phyloP scores from a whole-genome alignment of 1,140 invertebrate genomes.

The Helicoverpa armigera region DNA sequence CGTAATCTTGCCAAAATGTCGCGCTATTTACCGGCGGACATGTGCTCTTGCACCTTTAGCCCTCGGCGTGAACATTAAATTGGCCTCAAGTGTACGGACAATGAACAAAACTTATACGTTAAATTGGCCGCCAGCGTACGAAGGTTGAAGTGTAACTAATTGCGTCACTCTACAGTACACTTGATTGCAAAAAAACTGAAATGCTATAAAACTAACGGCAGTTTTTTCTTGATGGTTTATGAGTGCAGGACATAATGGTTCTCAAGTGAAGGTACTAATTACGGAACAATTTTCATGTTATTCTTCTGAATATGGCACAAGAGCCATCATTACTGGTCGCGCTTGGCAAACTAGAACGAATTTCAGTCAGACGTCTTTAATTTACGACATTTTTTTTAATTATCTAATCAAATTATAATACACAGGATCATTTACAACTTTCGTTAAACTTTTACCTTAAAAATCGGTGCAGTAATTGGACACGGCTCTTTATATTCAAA shows the following conservation, averaged over 20 bases:
- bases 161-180: constrained; percentile 42
- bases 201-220: constrained; percentile 40
- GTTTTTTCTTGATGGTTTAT: constrained; percentile 26
- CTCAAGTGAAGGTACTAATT: constrained; percentile 25
- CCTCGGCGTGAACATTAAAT: constrained; percentile 19
- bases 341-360: constrained; percentile 12
- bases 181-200: constrained; percentile 43
- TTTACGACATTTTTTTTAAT: not conserved
- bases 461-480: too few species aligned
- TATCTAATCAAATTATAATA: not conserved
- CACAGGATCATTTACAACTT: too few species aligned
- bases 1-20: constrained; percentile 36
- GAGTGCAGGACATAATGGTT: constrained; percentile 23
- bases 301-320: constrained; percentile 3
- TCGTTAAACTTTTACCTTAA: too few species aligned
- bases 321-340: not conserved
- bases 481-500: too few species aligned
- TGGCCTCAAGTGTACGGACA: constrained; percentile 28
- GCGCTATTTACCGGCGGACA: constrained; percentile 20
- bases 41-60: constrained; percentile 39
- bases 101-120: constrained; percentile 32
- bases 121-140: constrained; percentile 23
- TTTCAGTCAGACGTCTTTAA: not conserved
- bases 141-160: constrained; percentile 44
- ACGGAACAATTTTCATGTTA: not conserved